Conservation (phyloP, 2,797 vertebrate genomes). For the Rhadinocentrus ornatus region DNA sequence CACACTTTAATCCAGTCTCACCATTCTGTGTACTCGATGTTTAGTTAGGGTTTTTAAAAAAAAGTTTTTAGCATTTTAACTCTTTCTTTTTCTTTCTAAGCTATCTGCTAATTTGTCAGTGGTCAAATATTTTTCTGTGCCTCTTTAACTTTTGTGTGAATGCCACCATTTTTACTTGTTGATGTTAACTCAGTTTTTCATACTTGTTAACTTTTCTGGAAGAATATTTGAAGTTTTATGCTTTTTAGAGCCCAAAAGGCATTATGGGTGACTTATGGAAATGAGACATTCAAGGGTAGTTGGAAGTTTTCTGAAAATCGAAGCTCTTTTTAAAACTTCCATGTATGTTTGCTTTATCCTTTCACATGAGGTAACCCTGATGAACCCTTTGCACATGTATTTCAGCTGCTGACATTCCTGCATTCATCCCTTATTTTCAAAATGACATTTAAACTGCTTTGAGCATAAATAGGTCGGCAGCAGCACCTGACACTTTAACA, state of each 20-base stretch:
- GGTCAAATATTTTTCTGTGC: neutral
- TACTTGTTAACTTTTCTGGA: slow-evolving; percentile 6
- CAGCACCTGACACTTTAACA: slow-evolving; percentile 17
- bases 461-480: slow-evolving; percentile 10
- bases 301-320: neutral
- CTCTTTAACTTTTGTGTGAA: neutral
- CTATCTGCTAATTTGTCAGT: neutral
- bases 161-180: neutral
- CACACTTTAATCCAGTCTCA: neutral
- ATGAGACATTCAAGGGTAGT: slow-evolving; percentile 6
- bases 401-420: slow-evolving; percentile 11
- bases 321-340: neutral
- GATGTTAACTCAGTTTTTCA: slow-evolving; percentile 3
- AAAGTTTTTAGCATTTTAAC: neutral
- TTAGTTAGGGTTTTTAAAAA: neutral
- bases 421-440: slow-evolving; percentile 16
- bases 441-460: slow-evolving; percentile 18
- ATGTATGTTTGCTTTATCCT: slow-evolving; percentile 4
- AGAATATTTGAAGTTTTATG: slow-evolving; percentile 10
- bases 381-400: slow-evolving; percentile 5
- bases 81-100: neutral
- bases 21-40: neutral
- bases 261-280: neutral
- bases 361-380: slow-evolving; percentile 17
- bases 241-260: slow-evolving; percentile 8